Base-by-base conservation (phyloP, 2,888 invertebrate genomes). In the Hemaris fuciformis region DNA sequence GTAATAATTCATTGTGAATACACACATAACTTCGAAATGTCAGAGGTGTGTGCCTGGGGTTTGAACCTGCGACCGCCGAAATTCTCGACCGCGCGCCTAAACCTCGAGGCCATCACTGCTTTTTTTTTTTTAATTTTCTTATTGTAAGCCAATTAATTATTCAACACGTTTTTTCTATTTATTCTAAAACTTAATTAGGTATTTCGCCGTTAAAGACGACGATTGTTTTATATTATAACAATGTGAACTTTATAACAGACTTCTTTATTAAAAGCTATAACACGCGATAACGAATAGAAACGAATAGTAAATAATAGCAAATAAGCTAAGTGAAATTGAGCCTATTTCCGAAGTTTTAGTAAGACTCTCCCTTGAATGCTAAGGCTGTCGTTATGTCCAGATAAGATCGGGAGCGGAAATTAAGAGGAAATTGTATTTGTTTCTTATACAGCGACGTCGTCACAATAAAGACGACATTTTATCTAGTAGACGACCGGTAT, bases 371-470 rank as follows among this genome's bases (percentile, higher is more conserved):
- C 75, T 76, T 79, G 87, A 89, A 87, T 87, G 82, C 81, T 81
- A 85, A 85, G 83, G 74, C 77, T 82, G 83, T 82, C 83, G 82
- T 87, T 85, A 84, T 76, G 83, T 79, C 83, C 81, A 85, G 90
- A 90, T 90, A 89, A 85, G 77, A 89, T 87, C 87, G 67, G 72
- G 70, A 75, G 71, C 90, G 90, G 90, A 90, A 90, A 90, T 91
- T 89, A 89, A 87, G 80, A 79, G 90, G 90, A 91, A 91, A 91
- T 91, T 88, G 89, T 90, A 85, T 90, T 90, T 90, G 89, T 90
- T 90, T 89, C 89, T 86, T 88, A 86, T 80, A 84, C 77, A 85
- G 82, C 80, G 76, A 76, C 81, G 80, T 73, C 74, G 77, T 83
- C 81, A 81, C 80, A 88, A 85, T 85, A 85, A 83, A 81, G 76